Base-by-base conservation (phyloP, 1,140 invertebrate species). In the Phocides pigmalion region DNA sequence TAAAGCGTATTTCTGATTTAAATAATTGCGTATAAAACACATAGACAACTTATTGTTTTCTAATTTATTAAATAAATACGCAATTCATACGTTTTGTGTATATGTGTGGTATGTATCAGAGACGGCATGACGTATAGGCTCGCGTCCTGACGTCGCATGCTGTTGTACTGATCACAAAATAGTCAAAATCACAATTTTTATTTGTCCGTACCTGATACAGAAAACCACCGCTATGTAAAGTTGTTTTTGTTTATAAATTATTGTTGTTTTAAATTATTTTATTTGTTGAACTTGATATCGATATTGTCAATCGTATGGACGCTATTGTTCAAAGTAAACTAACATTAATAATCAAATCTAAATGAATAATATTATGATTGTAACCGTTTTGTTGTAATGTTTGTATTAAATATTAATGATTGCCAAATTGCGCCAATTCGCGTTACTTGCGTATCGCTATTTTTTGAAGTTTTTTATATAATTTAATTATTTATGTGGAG, bases 161-260 rank as follows among this genome's bases (percentile, higher is more conserved):
- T n/a, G n/a, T 22, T 35, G 11, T n/a, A 2, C 32, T 35, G 0
- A 4, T 35, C n/a, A 35, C 32, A 12, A 32, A 35, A 8, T n/a
- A n/a, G n/a, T n/a, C n/a, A n/a, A 50, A 70, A 50, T 70, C 76
- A 79, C 76, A 82, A 65, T 59, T 75, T 64, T 62, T 56, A 51
- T 66, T 68, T 68, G 47, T 28, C 66, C 68, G 75, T 82, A 76
- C 80, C 80, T 82, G 75, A 76, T 66, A 70, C 73, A 75, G 72
- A 75, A 69, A 67, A 51, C 71, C 74, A 68, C 71, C 71, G 66
- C 68, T 66, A 8, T 66, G 66, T 61, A 63, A 67, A 68, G 56
- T 72, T 74, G 39, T 72, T 72, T 64, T 68, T 79, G 61, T 72
- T 81, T 49, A 68, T 67, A 19, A 50, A 64, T 62, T 65, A 41